Evolutionary conservation across 2,113 vertebrate species (phyloP).

Genomic region (Bagarius yarrelli): DNA sequence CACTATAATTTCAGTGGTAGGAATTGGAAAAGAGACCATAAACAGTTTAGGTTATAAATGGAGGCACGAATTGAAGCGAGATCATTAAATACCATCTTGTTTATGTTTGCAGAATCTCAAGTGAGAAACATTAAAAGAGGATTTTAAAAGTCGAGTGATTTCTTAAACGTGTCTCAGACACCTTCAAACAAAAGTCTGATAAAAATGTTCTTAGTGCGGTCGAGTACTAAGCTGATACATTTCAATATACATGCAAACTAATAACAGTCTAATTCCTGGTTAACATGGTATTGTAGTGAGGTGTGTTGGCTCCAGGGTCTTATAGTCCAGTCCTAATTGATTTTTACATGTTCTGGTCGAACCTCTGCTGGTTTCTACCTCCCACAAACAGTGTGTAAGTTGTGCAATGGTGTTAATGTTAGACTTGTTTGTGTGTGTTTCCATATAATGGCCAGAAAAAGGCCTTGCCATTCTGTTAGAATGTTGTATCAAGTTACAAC

Average conservation of each 20-base stretch:
- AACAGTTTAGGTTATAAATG: not conserved
- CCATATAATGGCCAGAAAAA: too few relatives aligned
- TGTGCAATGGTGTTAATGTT: too few relatives aligned
- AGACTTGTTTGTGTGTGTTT: too few relatives aligned
- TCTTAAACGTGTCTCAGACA: not conserved
- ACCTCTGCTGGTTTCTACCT: not conserved
- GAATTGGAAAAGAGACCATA: not conserved
- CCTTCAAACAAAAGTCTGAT: not conserved
- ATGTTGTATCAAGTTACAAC: too few relatives aligned
- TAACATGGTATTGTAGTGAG: not conserved
- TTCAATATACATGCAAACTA: not conserved
- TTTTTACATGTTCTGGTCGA: not conserved
- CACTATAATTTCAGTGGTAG: not conserved
- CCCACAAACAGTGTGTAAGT: too few relatives aligned
- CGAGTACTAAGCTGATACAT: not conserved
- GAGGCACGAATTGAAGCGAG: not conserved
- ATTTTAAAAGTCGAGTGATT: not conserved
- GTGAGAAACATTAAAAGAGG: not conserved
- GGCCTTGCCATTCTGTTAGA: too few relatives aligned
- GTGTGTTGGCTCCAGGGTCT: not conserved
- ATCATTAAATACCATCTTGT: not conserved
- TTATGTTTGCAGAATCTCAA: not conserved
- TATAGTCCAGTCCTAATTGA: not conserved
- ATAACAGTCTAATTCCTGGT: not conserved
- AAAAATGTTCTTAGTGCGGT: not conserved